These are phyloP conservation scores for Darwinula stevensoni DNA, from an alignment of 2,888 invertebrate genomes.

Conservation along the genomic window DNA sequence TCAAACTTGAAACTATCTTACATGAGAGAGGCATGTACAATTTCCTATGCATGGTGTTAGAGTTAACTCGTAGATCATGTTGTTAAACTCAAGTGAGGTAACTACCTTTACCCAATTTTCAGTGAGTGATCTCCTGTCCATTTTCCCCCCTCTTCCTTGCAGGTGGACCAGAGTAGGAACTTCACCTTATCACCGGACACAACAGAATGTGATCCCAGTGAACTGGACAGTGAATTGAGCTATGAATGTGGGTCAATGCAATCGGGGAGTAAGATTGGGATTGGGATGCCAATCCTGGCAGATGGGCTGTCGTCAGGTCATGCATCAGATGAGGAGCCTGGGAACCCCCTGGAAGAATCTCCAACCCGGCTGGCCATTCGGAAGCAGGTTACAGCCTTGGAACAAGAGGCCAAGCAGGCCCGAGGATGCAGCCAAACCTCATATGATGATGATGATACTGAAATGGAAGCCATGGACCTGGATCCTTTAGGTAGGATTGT, in stretches of 20 bases:
- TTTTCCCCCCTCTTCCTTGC: conserved; percentile 11
- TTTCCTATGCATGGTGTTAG: too few species aligned
- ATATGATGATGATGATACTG: too few species aligned
- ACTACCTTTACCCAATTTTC: too few species aligned
- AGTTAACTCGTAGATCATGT: too few species aligned
- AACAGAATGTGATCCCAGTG: conserved; percentile 70
- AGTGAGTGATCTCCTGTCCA: too few species aligned
- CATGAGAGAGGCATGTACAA: too few species aligned
- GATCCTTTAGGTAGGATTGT: too few species aligned
- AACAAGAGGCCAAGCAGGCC: not conserved
- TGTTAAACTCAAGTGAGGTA: too few species aligned
- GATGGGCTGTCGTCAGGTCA: conserved; percentile 82
- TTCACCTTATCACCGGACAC: conserved; percentile 74
- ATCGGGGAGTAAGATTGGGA: conserved; percentile 14
- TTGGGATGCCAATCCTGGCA: conserved; percentile 54
- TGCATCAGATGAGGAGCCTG: conserved; percentile 71
- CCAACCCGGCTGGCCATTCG: not conserved
- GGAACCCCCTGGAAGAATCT: too few species aligned
- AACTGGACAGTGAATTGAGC: conserved; percentile 54
- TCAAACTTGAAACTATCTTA: too few species aligned
- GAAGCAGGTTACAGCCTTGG: not conserved
- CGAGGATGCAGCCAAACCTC: too few species aligned
- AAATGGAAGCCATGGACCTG: too few species aligned
- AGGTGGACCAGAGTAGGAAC: conserved; percentile 40
- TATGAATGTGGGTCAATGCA: conserved; percentile 20